Base-by-base conservation (phyloP, 2,888 invertebrate species). In the Ormyrus labotus region DNA sequence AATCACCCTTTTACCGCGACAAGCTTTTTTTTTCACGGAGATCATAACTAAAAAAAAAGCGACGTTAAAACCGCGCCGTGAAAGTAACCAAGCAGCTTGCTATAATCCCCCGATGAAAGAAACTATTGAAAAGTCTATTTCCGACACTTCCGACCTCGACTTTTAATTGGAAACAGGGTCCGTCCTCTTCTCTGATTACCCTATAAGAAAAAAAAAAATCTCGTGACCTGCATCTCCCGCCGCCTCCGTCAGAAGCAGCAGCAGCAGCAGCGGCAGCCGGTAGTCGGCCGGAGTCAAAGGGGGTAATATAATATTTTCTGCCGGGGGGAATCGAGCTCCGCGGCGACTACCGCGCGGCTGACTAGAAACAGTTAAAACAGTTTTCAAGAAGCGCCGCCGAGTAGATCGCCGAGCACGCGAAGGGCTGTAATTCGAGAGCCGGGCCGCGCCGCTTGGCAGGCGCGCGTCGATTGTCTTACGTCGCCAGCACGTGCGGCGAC, bases 301-400 rank as follows among this genome's bases (percentile, higher is more conserved):
- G 81, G 84, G 88, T 89, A 90, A 90, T 86, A 80, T 83, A 88
- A 89, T 89, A 89, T 87, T 88, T 88, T 87, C 81, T 65, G 53
- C 60, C 63, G 61, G 45, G 69, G 69, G 61, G 65, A 55, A 34
- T 34, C 34, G 34, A 34, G 34, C 34, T 34, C 50, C 51, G 58
- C 53, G 19, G 13, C 53, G 53, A 65, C 72, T 69, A 78, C 65
- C 13, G 58, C 11, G 34, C 34, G 5, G 45, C 55, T 13, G 51
- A 67, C 51, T 48, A 60, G 76, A 73, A 78, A 78, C 72, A 57
- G 61, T 64, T 64, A 64, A 74, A 64, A 74, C 74, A n/a, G n/a
- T n/a, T 57, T 78, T 80, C 48, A 73, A 75, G 70, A 69, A 76
- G 58, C 34, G 64, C 78, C 80, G 80, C 79, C 10, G 45, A 63